phyloP scores from a whole-genome alignment of 2,113 vertebrate species.

The Eptatretus burgeri region DNA sequence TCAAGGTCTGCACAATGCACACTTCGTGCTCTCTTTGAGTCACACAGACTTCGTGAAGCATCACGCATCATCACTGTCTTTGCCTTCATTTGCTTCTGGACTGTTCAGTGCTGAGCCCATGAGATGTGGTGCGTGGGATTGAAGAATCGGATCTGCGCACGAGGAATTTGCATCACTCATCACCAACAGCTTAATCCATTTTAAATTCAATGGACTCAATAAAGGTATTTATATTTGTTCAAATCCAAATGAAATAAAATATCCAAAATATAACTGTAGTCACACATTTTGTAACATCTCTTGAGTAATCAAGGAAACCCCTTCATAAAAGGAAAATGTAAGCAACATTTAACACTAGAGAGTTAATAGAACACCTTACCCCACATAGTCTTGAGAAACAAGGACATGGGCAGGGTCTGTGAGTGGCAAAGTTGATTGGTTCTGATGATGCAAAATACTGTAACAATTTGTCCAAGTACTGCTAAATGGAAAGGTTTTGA shows the following conservation, averaged over 20 bases:
- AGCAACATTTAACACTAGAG: neutral
- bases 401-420: too few species aligned
- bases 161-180: conserved; percentile 5
- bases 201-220: too few species aligned
- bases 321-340: neutral
- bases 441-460: too few species aligned
- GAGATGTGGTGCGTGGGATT: conserved; percentile 34
- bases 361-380: too few species aligned
- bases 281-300: neutral
- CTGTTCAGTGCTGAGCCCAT: conserved; percentile 27
- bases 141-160: conserved; percentile 55
- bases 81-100: conserved; percentile 12
- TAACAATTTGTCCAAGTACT: too few species aligned
- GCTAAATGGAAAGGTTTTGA: too few species aligned
- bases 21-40: too few species aligned
- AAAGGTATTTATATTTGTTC: neutral
- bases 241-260: neutral
- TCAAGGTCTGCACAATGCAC: too few species aligned
- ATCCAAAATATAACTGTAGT: neutral
- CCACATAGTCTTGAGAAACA: too few species aligned
- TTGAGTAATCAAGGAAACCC: neutral
- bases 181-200: neutral
- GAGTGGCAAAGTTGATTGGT: too few species aligned
- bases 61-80: too few species aligned
- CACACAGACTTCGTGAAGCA: too few species aligned